Percentiles rank a stretch among this genome's conserved stretches.
These are phyloP conservation scores for Siderastrea siderea DNA, from an alignment of 92 coral and sea anemone genomes.

Conservation along the genomic window DNA sequence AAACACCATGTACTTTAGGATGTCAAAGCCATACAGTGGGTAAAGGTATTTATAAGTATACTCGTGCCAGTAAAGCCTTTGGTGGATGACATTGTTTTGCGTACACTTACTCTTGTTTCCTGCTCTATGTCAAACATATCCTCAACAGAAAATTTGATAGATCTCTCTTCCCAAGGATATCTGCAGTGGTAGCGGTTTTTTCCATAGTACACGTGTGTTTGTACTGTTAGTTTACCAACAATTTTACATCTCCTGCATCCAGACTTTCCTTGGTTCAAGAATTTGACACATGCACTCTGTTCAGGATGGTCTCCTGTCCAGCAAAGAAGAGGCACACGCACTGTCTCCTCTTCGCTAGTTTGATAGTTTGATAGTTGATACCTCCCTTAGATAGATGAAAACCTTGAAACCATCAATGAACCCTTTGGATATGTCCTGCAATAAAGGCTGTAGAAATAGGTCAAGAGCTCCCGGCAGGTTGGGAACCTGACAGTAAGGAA, in stretches of 20 bases:
- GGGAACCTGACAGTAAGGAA: conserved; percentile 65
- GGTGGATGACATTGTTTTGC: conserved; percentile 61
- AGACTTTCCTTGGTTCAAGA: conserved; percentile 68
- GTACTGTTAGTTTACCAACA: conserved; percentile 45
- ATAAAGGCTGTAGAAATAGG: conserved; percentile 74
- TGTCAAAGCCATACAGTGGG: conserved; percentile 72
- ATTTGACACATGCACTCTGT: conserved; percentile 70
- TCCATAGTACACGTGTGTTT: conserved; percentile 65
- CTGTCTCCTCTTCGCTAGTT: conserved; percentile 37
- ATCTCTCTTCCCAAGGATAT: conserved; percentile 67
- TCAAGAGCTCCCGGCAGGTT: conserved; percentile 65
- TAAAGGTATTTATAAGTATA: conserved; percentile 63
- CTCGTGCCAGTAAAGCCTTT: conserved; percentile 75
- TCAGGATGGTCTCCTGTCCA: conserved; percentile 74
- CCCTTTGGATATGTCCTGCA: conserved; percentile 64
- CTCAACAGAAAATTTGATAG: conserved; percentile 23
- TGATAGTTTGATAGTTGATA: too few species aligned
- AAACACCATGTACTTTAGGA: conserved; percentile 50
- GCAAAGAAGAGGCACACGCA: conserved; percentile 57
- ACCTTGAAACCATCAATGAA: conserved; percentile 74
- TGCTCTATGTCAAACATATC: conserved; percentile 58
- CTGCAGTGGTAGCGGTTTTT: conserved; percentile 69
- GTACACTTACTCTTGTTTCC: conserved; percentile 65
- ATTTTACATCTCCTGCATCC: conserved; percentile 77
- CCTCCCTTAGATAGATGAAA: conserved; percentile 13